Base-by-base conservation (phyloP, 2,888 invertebrate species). In the Catocala nupta region DNA sequence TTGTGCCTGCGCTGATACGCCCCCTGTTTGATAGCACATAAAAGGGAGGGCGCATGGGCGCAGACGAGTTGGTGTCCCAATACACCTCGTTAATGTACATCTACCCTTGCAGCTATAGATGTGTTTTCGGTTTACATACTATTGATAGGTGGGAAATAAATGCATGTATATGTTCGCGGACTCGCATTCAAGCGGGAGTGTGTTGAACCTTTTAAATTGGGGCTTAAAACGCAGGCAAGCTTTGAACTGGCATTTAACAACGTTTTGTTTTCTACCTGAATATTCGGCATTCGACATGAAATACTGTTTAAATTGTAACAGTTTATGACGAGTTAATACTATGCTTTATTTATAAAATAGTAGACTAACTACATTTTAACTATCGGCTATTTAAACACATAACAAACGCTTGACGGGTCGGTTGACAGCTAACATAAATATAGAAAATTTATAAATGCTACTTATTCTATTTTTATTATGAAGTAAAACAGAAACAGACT, bases 21-120 rank as follows among this genome's bases (percentile, higher is more conserved):
- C 85, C 85, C 83, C 81, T 86, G 84, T 90, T 90, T 90, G 89
- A 89, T 86, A 85, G 84, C 71, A 81, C 83, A 88, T 92, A 90
- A 91, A 92, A 90, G 86, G 85, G 63, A 84, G 85, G 84, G 85
- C 67, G 77, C 68, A 70, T 83, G 84, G 84, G 85, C 68, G 77
- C 68, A 68, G 73, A 78, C 68, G 72, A 66, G 70, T 75, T 78
- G 77, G 73, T 82, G 81, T 84, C 79, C 86, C 87, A 84, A 87
- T 89, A 85, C 81, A 80, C 82, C 81, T 82, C 81, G 77, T 81
- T 76, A 85, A 81, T 83, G 64, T 68, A 65, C 72, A 63, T 61
- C 58, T 66, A 68, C 68, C 68, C 59, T 55, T n/a, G 16, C 33
- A 13, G 43, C 47, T 61, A 49, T 51, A 5, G 49, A 59, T 65